Evolutionary conservation across 2,888 invertebrate species (phyloP).

Genomic region (Drosophila pegasa): DNA sequence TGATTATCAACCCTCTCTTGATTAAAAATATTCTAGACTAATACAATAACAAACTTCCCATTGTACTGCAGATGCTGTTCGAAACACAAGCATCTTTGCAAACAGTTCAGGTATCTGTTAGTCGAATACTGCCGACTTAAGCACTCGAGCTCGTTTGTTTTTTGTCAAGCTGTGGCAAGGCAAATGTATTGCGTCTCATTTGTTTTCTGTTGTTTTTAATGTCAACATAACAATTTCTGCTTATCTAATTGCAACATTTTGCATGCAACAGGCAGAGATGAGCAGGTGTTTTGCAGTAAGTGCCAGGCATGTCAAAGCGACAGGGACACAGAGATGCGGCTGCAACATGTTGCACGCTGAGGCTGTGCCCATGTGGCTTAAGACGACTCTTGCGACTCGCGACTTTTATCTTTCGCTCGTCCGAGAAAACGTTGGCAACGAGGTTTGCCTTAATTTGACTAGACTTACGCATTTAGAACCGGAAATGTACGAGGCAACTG

Average conservation of each 20-base stretch:
- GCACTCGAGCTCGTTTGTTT: background rate
- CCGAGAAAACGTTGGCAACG: conserved; percentile 41
- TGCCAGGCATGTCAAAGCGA: conserved; percentile 63
- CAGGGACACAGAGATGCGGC: conserved; percentile 20
- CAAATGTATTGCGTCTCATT: conserved; percentile 44
- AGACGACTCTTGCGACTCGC: conserved; percentile 37
- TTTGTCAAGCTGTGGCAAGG: conserved; percentile 33
- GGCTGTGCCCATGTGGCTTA: conserved; percentile 17
- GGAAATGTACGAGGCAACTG: conserved; percentile 75
- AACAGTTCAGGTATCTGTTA: background rate
- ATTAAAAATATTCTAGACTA: no score
- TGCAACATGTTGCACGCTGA: conserved; percentile 19
- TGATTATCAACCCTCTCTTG: no score
- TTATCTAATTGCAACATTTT: conserved; percentile 81
- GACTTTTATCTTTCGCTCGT: conserved; percentile 63
- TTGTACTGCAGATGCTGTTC: background rate
- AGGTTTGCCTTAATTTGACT: conserved; percentile 75
- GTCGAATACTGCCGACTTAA: background rate
- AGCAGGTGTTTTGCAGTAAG: conserved; percentile 76
- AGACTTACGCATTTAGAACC: conserved; percentile 81
- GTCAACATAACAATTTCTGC: conserved; percentile 80
- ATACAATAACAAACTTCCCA: background rate
- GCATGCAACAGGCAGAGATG: conserved; percentile 55
- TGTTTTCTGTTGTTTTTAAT: conserved; percentile 47
- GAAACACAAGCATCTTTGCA: background rate